Evolutionary conservation across 2,888 invertebrate species (phyloP), one percentile per base, ranked within the genome.

Genomic region (Anagyrus pseudococci): DNA sequence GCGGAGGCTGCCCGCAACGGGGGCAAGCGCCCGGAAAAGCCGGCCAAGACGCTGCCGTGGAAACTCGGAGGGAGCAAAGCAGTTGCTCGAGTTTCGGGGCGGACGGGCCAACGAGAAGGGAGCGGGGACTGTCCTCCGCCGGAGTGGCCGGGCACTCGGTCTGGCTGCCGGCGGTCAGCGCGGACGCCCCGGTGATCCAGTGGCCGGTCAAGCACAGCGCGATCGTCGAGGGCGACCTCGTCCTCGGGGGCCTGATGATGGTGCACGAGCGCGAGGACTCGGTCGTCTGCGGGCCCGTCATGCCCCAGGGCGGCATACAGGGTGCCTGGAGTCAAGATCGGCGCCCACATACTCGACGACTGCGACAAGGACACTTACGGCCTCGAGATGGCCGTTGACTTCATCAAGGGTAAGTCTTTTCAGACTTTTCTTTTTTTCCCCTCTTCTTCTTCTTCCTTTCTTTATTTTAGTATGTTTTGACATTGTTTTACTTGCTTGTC

Each of bases 361-460:
- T 95, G 95, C 80, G 95, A 95, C 82, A 91, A 92, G 82, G 95
- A 95, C 79, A 94, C 94, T 6, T 93, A 94, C 75, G 95, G 94
- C 0, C 84, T 95, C 55, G 94, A 95, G 81, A 94, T 94, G 89
- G 93, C 94, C 1, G 91, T 95, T 47, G 94, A 94, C 81, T 95
- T 95, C 79, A 95, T 95, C 70, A 92, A 94, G 86, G 94, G 94
- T 94, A 82, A 82, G 86, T 54, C n/a, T 29, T 29, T 29, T 19
- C 19, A 10, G 10, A 29, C 29, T n/a, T n/a, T n/a, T n/a, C n/a
- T n/a, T n/a, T n/a, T n/a, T n/a, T n/a, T n/a, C n/a, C n/a, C n/a
- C n/a, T n/a, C n/a, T n/a, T n/a, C n/a, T n/a, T n/a, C n/a, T n/a
- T n/a, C n/a, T n/a, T n/a, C n/a, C n/a, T n/a, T n/a, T n/a, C n/a